Percentiles rank a stretch among this genome's conserved stretches.
phyloP scores from a whole-genome alignment of 1,140 invertebrate species.

The Hylaeus volcanicus region DNA sequence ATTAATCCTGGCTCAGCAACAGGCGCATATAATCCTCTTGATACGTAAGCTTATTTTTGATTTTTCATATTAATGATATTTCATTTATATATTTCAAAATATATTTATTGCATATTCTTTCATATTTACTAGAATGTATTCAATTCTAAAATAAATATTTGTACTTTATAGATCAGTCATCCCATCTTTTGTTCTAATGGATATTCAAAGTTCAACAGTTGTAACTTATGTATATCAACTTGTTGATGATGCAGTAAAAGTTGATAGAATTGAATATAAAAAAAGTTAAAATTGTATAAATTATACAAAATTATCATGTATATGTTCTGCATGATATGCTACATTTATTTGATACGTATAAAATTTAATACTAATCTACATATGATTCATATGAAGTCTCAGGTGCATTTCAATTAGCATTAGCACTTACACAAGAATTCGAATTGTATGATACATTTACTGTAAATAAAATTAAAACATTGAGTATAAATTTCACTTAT shows the following conservation, averaged over 20 bases:
- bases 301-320: conserved; percentile 4
- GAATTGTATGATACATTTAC: conserved; percentile 37
- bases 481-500: neutral
- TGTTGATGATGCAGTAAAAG: conserved; percentile 98
- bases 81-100: neutral
- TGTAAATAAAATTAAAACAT: conserved; percentile 55
- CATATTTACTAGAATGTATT: neutral
- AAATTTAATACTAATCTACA: conserved; percentile 13
- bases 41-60: conserved; percentile 84
- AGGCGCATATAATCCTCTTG: conserved; percentile 96
- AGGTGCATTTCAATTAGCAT: conserved; percentile 23
- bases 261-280: conserved; percentile 98
- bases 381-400: conserved; percentile 15
- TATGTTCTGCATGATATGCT: neutral
- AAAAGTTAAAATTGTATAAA: conserved; percentile 84
- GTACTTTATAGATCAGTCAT: conserved; percentile 88
- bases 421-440: conserved; percentile 23
- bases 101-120: conserved; percentile 3
- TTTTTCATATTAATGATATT: neutral
- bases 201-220: conserved; percentile 98
- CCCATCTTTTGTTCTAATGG: conserved; percentile 99
- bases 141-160: conserved; percentile 4
- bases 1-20: conserved; percentile 99
- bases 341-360: conserved; percentile 5
- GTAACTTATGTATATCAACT: conserved; percentile 99